Base-by-base conservation (phyloP, 2,888 invertebrate genomes). In the Hyalella azteca region DNA sequence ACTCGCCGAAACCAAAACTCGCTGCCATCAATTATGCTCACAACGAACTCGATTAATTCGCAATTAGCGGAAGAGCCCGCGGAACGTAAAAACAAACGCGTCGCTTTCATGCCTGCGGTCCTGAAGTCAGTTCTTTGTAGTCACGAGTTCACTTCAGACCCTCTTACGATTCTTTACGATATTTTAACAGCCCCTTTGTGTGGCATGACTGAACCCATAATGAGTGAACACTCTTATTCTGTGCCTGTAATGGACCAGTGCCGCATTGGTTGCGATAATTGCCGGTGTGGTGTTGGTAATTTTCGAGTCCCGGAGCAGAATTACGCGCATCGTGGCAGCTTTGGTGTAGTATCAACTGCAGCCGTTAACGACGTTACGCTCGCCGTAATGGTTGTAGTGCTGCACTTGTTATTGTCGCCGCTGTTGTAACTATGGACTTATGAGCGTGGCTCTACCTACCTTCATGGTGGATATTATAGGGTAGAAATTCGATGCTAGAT, bases 1-100 rank as follows among this genome's bases (percentile, higher is more conserved):
- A 54, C 26, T 54, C 29, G n/a, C n/a, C 9, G 54, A 29, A 36
- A 66, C 19, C 66, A 29, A 36, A 66, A 66, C 36, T 19, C 66
- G 19, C n/a, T 32, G 36, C 7, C 66, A 66, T 66, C 66, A 66
- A 36, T 66, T 66, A 66, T 66, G 66, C 66, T 66, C 66, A 36
- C 66, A 66, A 66, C 36, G 36, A 66, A 66, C 66, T 66, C 66
- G 66, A 66, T 66, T 66, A 36, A 66, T 66, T 66, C 32, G 36
- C 66, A 66, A 66, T 66, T 66, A 66, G 66, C 66, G 66, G 66
- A 66, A 66, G 66, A 36, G 66, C 66, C 19, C 32, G 29, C 22
- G 66, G 32, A 36, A n/a, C n/a, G 32, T 36, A 32, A 36, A 36
- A 66, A 66, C 66, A 66, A 66, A 36, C 19, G 66, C 3, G 9